Evolutionary conservation across 1,140 invertebrate species (phyloP).

Genomic region (Brachionus calyciflorus): DNA sequence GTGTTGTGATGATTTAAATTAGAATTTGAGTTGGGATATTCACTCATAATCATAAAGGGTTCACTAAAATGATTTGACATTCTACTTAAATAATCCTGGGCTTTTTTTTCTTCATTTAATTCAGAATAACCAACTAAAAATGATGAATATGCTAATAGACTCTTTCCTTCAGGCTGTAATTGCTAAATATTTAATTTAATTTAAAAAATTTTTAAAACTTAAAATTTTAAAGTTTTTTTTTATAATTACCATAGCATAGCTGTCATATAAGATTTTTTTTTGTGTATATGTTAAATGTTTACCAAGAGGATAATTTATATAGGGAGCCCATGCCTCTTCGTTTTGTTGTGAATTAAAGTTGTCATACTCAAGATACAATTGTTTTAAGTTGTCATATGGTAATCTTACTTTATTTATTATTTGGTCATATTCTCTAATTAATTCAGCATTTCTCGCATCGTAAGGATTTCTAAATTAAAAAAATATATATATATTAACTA

Average conservation of each 20-base stretch:
- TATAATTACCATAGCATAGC: conserved; percentile 3
- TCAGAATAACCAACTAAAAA: conserved; percentile 40
- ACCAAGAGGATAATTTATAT: conserved; percentile 29
- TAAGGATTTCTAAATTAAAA: conserved; percentile 38
- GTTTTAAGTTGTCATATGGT: conserved; percentile 36
- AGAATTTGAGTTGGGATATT: conserved; percentile 27
- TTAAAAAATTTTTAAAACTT: background rate
- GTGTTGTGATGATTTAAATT: background rate
- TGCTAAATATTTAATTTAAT: background rate
- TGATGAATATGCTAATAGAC: conserved; percentile 25
- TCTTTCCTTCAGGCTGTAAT: conserved; percentile 20
- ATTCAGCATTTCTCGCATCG: background rate
- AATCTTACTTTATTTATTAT: conserved; percentile 14
- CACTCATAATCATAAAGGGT: conserved; percentile 43
- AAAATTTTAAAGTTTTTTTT: too few relatives aligned
- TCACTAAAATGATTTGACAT: conserved; percentile 18
- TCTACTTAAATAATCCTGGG: conserved; percentile 2
- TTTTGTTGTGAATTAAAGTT: conserved; percentile 34
- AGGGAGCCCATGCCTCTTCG: conserved; percentile 40
- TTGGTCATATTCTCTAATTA: conserved; percentile 3
- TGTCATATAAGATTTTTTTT: conserved; percentile 37
- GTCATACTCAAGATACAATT: conserved; percentile 38
- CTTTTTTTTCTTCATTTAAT: conserved; percentile 44
- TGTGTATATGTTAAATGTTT: conserved; percentile 8
- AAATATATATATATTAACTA: too few relatives aligned